Evolutionary conservation across 2,888 invertebrate genomes (phyloP).

Genomic region (Ctena decussata): DNA sequence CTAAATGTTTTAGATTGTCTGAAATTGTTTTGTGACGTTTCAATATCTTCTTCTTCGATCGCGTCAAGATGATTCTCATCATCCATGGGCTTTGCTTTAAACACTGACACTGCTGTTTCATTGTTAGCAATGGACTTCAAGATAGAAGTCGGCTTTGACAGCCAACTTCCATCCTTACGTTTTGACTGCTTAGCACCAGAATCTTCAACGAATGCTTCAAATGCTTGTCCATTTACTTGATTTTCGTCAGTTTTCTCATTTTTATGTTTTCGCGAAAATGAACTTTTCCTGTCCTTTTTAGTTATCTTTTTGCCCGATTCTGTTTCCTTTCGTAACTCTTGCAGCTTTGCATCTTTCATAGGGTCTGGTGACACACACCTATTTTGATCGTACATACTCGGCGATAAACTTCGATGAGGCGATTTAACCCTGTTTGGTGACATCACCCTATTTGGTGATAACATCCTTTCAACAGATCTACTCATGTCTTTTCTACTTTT

Average conservation of each 20-base stretch:
- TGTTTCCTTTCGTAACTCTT: slow-evolving; percentile 58
- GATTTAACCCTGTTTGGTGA: neutral
- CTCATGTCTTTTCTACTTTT: slow-evolving; percentile 54
- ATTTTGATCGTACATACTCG: slow-evolving; percentile 5
- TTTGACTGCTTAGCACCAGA: slow-evolving; percentile 49
- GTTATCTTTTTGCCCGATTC: slow-evolving; percentile 28
- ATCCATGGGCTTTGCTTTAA: slow-evolving; percentile 66
- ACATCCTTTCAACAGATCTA: slow-evolving; percentile 25
- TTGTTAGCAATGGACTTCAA: slow-evolving; percentile 68
- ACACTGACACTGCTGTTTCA: slow-evolving; percentile 70
- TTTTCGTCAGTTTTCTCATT: slow-evolving; percentile 38
- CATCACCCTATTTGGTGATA: slow-evolving; percentile 10
- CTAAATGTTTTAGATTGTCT: slow-evolving; percentile 18
- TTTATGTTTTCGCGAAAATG: slow-evolving; percentile 54
- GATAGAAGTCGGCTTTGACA: slow-evolving; percentile 69
- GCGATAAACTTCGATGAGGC: slow-evolving; percentile 30
- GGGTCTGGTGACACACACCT: slow-evolving; percentile 61
- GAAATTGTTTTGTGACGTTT: slow-evolving; percentile 19
- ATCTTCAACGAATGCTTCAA: slow-evolving; percentile 64
- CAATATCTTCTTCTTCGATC: slow-evolving; percentile 75
- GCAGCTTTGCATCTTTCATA: slow-evolving; percentile 59
- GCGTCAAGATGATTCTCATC: slow-evolving; percentile 66
- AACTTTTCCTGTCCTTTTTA: slow-evolving; percentile 59
- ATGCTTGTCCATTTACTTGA: slow-evolving; percentile 24
- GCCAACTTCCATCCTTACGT: slow-evolving; percentile 65